Percentiles rank a stretch among this genome's conserved stretches.
Conservation (phyloP, 2,797 vertebrate species). For the Paedocypris micromegethes region DNA sequence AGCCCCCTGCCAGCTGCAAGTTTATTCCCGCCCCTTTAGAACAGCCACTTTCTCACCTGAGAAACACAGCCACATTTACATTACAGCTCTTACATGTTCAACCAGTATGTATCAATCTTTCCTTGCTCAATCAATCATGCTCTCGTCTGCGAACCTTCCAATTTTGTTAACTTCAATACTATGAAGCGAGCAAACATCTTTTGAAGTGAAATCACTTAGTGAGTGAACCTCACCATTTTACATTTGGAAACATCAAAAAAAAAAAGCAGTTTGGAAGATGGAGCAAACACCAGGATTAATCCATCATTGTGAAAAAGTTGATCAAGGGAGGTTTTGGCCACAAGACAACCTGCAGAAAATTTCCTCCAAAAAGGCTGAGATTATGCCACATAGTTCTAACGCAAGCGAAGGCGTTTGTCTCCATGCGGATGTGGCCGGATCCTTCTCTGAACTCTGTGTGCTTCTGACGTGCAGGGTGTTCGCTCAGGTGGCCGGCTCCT, state of each 20-base stretch:
- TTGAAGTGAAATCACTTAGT: slow-evolving; percentile 38
- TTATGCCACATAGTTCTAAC: slow-evolving; percentile 1
- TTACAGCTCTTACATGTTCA: slow-evolving; percentile 9
- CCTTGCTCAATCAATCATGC: no score
- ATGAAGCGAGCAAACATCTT: slow-evolving; percentile 1
- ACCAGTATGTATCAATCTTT: neutral
- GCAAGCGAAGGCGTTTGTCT: slow-evolving; percentile 14
- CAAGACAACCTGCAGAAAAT: slow-evolving; percentile 21
- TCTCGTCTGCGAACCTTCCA: no score
- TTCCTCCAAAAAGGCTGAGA: slow-evolving; percentile 28
- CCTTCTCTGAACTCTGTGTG: slow-evolving; percentile 26
- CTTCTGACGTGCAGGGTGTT: slow-evolving; percentile 2
- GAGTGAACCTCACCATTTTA: slow-evolving; percentile 25
- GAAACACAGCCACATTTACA: slow-evolving; percentile 34
- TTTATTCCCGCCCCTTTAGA: slow-evolving; percentile 60
- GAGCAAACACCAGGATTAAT: slow-evolving; percentile 32
- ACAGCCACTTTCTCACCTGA: slow-evolving; percentile 52
- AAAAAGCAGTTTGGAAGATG: slow-evolving; percentile 30
- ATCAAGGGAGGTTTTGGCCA: slow-evolving; percentile 21
- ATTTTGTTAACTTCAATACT: no score
- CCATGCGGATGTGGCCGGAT: slow-evolving; percentile 57
- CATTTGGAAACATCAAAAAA: slow-evolving; percentile 28
- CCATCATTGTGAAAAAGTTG: slow-evolving; percentile 29
- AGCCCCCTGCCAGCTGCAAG: slow-evolving; percentile 59
- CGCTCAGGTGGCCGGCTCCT: slow-evolving; percentile 22